Evolutionary conservation across 2,113 vertebrate species (phyloP), one percentile per base, ranked within the genome.

Genomic region (Bettongia penicillata): DNA sequence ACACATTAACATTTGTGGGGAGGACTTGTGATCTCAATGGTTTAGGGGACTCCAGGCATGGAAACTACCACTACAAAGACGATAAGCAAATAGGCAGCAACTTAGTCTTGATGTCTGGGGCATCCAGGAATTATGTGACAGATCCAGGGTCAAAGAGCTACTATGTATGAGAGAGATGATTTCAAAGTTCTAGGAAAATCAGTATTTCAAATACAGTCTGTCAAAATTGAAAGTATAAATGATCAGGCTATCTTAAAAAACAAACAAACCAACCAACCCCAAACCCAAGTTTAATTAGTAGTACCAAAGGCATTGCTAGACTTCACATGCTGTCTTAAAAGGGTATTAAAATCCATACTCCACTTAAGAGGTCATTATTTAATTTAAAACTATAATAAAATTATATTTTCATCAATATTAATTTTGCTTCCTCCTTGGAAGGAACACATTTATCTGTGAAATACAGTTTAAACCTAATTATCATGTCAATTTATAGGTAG

Each of bases 381-480:
- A 96, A 95, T 97, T 97, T 8, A 97, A 89, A 96, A 48, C 51
- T 94, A 47, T 95, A 97, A 97, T 91, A 94, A 47, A 97, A 96
- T 98, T 94, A 93, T 7, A 97, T 94, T 97, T 97, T 94, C 90
- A 89, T 93, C 92, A 97, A 93, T 98, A 97, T 95, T 97, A 98
- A 98, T 90, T 94, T 96, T 96, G 91, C 94, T 98, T 98, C 96
- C 94, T 97, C 93, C 90, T 95, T 97, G 94, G 95, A 98, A 98
- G 96, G 92, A 98, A 97, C 52, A 50, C 95, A 95, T n/a, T 97
- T 95, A 96, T 96, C 97, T 94, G 55, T 95, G 96, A 98, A 98
- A 97, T 94, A 94, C 50, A 96, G 96, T 93, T 97, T 52, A 97
- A 97, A 97, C 53, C 92, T 97, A 96, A 98, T 98, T 98, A 95